Evolutionary conservation across 2,113 vertebrate species (phyloP).

Genomic region (Dicentrarchus labrax): DNA sequence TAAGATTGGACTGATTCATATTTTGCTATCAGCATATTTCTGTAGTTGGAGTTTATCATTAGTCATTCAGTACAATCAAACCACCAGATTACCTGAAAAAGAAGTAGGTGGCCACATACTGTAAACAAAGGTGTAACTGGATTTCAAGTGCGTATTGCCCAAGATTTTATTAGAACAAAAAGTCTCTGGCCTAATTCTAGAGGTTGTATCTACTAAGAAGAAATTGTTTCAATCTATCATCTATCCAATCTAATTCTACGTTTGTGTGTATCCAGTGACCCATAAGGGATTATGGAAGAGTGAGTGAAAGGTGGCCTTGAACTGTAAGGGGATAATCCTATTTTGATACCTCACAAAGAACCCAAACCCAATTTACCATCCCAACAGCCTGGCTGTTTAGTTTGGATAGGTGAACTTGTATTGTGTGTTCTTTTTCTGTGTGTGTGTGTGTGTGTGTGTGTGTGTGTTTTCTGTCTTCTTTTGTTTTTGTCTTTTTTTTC

Average conservation of each 20-base stretch:
- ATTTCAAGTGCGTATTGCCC: not conserved
- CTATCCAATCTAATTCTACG: slow-evolving; percentile 58
- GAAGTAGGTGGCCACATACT: not conserved
- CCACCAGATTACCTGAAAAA: not conserved
- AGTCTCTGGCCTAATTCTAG: not conserved
- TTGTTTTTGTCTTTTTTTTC: slow-evolving; percentile 28
- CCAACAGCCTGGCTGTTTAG: slow-evolving; percentile 44
- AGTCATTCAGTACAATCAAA: not conserved
- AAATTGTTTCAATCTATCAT: slow-evolving; percentile 44
- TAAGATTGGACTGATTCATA: not conserved
- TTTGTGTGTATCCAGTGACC: slow-evolving; percentile 78
- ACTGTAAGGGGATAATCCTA: slow-evolving; percentile 82
- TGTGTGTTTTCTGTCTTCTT: slow-evolving; percentile 24
- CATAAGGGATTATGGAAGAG: slow-evolving; percentile 77
- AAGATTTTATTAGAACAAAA: slow-evolving; percentile 14
- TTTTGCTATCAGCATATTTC: not conserved
- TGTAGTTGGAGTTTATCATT: not conserved
- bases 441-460: slow-evolving; percentile 13
- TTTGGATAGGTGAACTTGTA: slow-evolving; percentile 44
- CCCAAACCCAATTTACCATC: slow-evolving; percentile 69
- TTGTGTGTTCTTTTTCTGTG: slow-evolving; percentile 24
- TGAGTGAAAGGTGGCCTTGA: slow-evolving; percentile 80
- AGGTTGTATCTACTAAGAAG: not conserved
- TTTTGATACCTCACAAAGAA: slow-evolving; percentile 76
- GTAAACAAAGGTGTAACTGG: not conserved